phyloP scores from a whole-genome alignment of 2,888 invertebrate species.

The Machimus atricapillus region DNA sequence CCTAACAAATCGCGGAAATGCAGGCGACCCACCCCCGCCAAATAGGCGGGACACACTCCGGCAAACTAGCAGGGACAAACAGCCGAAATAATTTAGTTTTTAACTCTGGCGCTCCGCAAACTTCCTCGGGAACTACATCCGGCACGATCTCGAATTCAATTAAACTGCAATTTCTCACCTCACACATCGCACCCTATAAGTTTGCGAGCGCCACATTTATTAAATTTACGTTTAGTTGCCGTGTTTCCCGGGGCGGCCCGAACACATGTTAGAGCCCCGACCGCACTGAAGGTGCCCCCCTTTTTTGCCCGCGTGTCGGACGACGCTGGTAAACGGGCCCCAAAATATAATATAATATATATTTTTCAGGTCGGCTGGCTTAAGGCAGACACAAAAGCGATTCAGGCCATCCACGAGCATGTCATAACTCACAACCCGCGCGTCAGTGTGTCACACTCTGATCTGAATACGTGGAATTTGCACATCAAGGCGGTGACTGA shows the following conservation, averaged over 20 bases:
- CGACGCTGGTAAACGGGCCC: background rate
- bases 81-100: constrained; percentile 32
- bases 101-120: constrained; percentile 19
- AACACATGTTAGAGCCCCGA: background rate
- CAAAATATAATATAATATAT: constrained; percentile 5
- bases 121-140: constrained; percentile 2
- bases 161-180: constrained; percentile 39
- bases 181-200: background rate
- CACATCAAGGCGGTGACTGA: constrained; percentile 86
- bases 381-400: constrained; percentile 90
- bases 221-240: constrained; percentile 37
- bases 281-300: background rate
- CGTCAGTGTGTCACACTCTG: constrained; percentile 83
- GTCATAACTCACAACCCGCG: constrained; percentile 91
- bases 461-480: constrained; percentile 88
- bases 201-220: background rate
- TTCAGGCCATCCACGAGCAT: constrained; percentile 90
- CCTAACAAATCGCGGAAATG: background rate
- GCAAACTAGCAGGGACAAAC: background rate
- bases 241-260: background rate
- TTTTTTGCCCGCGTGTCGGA: background rate
- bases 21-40: background rate
- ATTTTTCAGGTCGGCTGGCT: constrained; percentile 86
- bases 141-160: constrained; percentile 32
- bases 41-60: background rate